Percentiles rank a stretch among this genome's conserved stretches.
These are phyloP conservation scores for Brachypodius melanocephalos DNA, from an alignment of 2,113 vertebrate species.

Conservation along the genomic window DNA sequence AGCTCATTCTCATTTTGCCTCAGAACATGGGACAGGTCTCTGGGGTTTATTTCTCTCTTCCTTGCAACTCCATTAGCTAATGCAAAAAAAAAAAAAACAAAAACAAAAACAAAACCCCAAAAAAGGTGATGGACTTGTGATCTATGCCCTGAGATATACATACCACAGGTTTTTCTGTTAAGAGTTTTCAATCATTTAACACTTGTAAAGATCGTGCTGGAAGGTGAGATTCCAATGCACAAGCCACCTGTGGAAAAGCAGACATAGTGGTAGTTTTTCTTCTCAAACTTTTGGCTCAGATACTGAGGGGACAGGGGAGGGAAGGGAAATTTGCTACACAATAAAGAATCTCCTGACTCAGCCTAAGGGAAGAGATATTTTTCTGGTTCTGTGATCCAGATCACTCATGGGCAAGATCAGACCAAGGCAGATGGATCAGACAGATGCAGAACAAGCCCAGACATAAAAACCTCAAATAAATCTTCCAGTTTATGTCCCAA, in stretches of 20 bases:
- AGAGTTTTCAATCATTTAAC: background rate
- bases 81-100: background rate
- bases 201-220: background rate
- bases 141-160: background rate
- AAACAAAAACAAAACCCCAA: too few species aligned
- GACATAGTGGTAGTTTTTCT: background rate
- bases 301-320: background rate
- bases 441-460: background rate
- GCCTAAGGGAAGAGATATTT: background rate
- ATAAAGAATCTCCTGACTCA: background rate
- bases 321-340: background rate
- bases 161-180: background rate
- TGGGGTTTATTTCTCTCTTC: background rate
- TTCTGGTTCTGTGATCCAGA: background rate
- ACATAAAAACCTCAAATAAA: background rate
- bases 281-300: background rate
- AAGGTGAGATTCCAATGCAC: background rate
- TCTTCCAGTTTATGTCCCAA: background rate
- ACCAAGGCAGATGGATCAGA: background rate
- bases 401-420: background rate
- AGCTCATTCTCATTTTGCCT: background rate
- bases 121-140: background rate
- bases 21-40: background rate
- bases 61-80: background rate
- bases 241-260: background rate